Conservation (phyloP, 2,113 vertebrate genomes). For the Dendropsophus ebraccatus region DNA sequence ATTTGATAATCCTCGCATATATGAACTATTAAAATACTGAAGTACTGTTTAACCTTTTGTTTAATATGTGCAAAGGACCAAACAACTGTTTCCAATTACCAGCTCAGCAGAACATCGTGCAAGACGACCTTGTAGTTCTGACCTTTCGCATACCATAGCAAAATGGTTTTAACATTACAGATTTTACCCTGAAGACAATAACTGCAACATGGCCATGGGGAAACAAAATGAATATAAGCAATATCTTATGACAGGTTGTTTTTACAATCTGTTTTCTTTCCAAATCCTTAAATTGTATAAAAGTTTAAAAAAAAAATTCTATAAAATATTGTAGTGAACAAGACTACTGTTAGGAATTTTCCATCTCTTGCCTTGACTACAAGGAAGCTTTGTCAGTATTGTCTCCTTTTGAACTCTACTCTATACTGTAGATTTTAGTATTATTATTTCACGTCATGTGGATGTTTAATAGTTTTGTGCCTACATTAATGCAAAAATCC, state of each 20-base stretch:
- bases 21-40: conserved; percentile 15
- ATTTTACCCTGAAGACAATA: conserved; percentile 39
- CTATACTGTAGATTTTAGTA: too few relatives aligned
- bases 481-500: background rate
- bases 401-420: background rate
- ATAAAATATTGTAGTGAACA: conserved; percentile 8
- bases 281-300: conserved; percentile 26
- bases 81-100: conserved; percentile 51
- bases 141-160: conserved; percentile 47
- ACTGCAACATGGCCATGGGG: conserved; percentile 29
- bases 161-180: conserved; percentile 42
- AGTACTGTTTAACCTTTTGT: conserved; percentile 21
- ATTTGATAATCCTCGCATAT: background rate
- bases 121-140: conserved; percentile 40
- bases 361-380: background rate
- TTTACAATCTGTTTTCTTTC: conserved; percentile 20
- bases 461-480: background rate
- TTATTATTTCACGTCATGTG: background rate
- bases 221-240: conserved; percentile 13
- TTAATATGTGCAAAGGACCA: conserved; percentile 10
- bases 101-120: conserved; percentile 31
- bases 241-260: conserved; percentile 34
- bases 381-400: background rate
- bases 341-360: conserved; percentile 28
- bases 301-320: background rate